Percentiles rank a stretch among this genome's conserved stretches.
These are phyloP conservation scores for Motacilla tschutschensis DNA, from an alignment of 2,113 vertebrate species.

Conservation along the genomic window DNA sequence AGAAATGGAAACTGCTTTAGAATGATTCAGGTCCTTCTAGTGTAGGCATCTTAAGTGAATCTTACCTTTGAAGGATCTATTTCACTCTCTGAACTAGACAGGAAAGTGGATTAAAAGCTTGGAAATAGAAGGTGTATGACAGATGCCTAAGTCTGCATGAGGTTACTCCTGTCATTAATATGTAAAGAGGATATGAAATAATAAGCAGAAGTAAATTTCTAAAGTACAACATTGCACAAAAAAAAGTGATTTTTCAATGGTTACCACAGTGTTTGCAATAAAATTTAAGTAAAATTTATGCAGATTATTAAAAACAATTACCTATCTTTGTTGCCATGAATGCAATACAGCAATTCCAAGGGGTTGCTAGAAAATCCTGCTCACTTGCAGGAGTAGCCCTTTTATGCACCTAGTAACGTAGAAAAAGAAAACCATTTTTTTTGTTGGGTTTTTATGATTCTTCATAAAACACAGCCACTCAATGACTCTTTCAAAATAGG, in stretches of 20 bases:
- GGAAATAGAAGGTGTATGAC: not conserved
- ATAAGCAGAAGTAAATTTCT: not conserved
- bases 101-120: not conserved
- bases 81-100: not conserved
- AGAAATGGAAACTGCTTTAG: not conserved
- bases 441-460: not conserved
- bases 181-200: conserved; percentile 10
- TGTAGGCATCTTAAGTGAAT: not conserved
- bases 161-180: not conserved
- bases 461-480: not conserved
- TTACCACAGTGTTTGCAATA: not conserved
- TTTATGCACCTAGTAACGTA: not conserved
- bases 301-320: not conserved
- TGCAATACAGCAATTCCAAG: not conserved
- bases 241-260: not conserved
- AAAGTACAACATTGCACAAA: not conserved
- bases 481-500: not conserved
- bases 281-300: not conserved
- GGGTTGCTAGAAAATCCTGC: not conserved
- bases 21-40: not conserved
- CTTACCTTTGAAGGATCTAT: not conserved
- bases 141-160: not conserved
- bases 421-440: not conserved
- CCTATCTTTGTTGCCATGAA: not conserved
- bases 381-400: not conserved